A percentile compares a stretch with the other conserved stretches of the same genome.
Evolutionary conservation across 2,113 vertebrate species (phyloP).

Genomic region (Esox niger): DNA sequence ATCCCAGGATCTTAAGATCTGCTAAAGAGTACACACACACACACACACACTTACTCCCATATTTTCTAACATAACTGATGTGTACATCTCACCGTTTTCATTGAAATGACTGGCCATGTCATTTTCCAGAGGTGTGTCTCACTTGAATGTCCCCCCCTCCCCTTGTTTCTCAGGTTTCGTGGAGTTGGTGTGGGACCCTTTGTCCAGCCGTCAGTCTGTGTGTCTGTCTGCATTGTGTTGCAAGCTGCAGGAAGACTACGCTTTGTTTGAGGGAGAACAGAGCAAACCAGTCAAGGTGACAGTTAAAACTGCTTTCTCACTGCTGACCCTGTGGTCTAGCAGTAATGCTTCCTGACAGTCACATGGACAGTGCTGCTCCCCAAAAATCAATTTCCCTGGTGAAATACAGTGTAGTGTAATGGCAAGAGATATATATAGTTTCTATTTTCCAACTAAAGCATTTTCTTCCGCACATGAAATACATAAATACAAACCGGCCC

Average conservation of each 20-base stretch:
- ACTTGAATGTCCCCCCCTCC: not conserved
- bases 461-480: too few relatives aligned
- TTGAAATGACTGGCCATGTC: not conserved
- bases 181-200: constrained; percentile 86
- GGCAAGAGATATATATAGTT: too few relatives aligned
- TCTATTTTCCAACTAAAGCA: too few relatives aligned
- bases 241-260: constrained; percentile 74
- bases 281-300: constrained; percentile 80
- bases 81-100: not conserved
- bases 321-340: too few relatives aligned
- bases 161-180: constrained; percentile 75
- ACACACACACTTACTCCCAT: not conserved
- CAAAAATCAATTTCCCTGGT: too few relatives aligned
- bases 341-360: too few relatives aligned
- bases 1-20: not conserved
- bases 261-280: constrained; percentile 68
- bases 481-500: too few relatives aligned
- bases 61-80: too few relatives aligned
- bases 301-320: too few relatives aligned
- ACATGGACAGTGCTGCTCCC: too few relatives aligned
- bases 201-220: constrained; percentile 79
- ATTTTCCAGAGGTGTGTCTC: not conserved
- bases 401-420: too few relatives aligned
- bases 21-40: too few relatives aligned
- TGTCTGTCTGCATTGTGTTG: constrained; percentile 78